These are phyloP conservation scores for Sinella curviseta DNA, from an alignment of 1,140 invertebrate genomes.

Conservation along the genomic window DNA sequence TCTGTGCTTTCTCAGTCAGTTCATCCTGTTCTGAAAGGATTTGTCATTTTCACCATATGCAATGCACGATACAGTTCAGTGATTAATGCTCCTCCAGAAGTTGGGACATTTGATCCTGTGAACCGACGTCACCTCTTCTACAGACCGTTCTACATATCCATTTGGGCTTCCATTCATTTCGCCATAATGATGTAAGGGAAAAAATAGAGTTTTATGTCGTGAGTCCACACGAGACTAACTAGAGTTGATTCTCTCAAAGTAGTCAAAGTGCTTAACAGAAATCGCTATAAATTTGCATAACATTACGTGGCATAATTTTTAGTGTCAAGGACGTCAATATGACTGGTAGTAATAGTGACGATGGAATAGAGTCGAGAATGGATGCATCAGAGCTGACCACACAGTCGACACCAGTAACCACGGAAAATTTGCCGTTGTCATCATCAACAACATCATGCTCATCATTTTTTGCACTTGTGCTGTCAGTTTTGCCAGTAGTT, in stretches of 20 bases:
- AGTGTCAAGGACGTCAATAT: background rate
- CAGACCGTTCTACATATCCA: constrained; percentile 34
- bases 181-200: background rate
- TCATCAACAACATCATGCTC: background rate
- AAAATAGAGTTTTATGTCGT: constrained; percentile 22
- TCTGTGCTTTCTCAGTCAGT: background rate
- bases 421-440: background rate
- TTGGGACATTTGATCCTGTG: constrained; percentile 43
- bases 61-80: constrained; percentile 40
- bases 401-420: background rate
- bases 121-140: constrained; percentile 24
- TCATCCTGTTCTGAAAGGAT: constrained; percentile 20
- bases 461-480: background rate
- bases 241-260: no score
- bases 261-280: no score
- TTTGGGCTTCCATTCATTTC: background rate
- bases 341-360: background rate
- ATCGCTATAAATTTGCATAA: no score
- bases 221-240: no score
- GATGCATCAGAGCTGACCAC: no score
- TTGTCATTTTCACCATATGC: constrained; percentile 41
- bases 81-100: constrained; percentile 37
- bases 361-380: no score
- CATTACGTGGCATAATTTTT: no score
- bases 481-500: constrained; percentile 36